These are phyloP conservation scores for Pseudanteris insignis DNA, from an alignment of 2,888 invertebrate species.

Conservation along the genomic window DNA sequence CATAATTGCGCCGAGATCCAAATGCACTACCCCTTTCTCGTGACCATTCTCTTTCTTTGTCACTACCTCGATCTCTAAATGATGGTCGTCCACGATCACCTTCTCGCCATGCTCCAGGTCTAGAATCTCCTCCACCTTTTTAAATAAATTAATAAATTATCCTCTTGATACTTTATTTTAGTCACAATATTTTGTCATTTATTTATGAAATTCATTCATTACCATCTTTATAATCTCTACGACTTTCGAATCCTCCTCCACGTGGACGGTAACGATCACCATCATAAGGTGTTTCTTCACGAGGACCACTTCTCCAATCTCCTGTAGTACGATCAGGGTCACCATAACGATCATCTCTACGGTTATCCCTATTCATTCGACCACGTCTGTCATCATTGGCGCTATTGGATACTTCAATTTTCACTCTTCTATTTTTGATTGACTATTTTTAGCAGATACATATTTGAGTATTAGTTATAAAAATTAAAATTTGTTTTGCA, in stretches of 20 bases:
- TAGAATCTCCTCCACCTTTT: slow-evolving; percentile 13
- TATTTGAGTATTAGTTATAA: too few species aligned
- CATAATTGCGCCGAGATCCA: slow-evolving; percentile 59
- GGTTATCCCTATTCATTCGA: slow-evolving; percentile 64
- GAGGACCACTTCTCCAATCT: slow-evolving; percentile 80
- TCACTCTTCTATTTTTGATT: slow-evolving; percentile 79
- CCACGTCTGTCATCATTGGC: slow-evolving; percentile 75
- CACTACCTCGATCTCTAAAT: slow-evolving; percentile 52
- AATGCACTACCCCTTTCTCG: slow-evolving; percentile 65
- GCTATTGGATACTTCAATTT: slow-evolving; percentile 82
- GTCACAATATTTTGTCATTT: too few species aligned
- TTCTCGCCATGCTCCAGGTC: slow-evolving; percentile 62
- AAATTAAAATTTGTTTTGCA: too few species aligned
- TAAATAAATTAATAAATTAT: too few species aligned
- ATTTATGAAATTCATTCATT: too few species aligned
- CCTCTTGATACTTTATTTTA: too few species aligned
- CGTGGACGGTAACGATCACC: slow-evolving; percentile 64
- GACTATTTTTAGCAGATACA: slow-evolving; percentile 67
- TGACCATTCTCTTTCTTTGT: slow-evolving; percentile 55
- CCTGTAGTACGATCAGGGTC: slow-evolving; percentile 77
- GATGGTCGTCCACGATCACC: slow-evolving; percentile 56
- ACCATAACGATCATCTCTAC: slow-evolving; percentile 62
- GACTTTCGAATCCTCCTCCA: slow-evolving; percentile 52
- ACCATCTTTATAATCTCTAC: slow-evolving; percentile 57
- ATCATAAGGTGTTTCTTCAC: slow-evolving; percentile 67